Conservation (phyloP, 2,113 vertebrate genomes). For the Chrysochloris asiatica region DNA sequence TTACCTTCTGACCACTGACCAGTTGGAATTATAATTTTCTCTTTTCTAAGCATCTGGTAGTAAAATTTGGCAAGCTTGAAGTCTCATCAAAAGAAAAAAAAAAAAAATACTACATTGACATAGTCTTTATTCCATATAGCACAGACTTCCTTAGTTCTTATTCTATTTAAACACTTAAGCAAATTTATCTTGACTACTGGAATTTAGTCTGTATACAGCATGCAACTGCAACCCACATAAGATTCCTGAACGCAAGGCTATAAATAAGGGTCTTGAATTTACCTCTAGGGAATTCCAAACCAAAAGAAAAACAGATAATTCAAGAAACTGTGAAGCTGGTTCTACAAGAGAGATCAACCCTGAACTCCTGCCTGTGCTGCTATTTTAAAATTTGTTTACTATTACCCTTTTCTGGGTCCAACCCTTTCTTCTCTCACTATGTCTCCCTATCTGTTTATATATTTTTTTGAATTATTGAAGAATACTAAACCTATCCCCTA, state of each 20-base stretch:
- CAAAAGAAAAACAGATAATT: constrained; percentile 26
- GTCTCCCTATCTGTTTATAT: background rate
- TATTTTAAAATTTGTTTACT: constrained; percentile 13
- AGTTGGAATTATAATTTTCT: constrained; percentile 77
- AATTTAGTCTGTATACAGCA: constrained; percentile 17
- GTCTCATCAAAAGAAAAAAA: constrained; percentile 19
- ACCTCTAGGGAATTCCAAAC: background rate
- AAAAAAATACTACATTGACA: constrained; percentile 27
- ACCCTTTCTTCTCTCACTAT: background rate
- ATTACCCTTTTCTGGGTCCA: background rate
- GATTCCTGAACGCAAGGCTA: background rate
- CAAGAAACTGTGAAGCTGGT: background rate
- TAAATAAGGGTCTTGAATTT: background rate
- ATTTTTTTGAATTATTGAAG: constrained; percentile 5
- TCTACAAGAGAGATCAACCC: background rate
- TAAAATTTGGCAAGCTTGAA: constrained; percentile 61
- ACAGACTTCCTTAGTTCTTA: constrained; percentile 33
- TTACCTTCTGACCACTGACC: constrained; percentile 80
- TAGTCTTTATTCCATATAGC: background rate
- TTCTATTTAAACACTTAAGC: constrained; percentile 28
- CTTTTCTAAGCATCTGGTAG: constrained; percentile 73
- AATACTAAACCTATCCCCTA: background rate
- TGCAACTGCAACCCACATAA: background rate
- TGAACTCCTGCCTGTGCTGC: background rate
- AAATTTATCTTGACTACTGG: background rate